Conservation (phyloP, 2,113 vertebrate genomes). For the Corythornis madagascariensis region DNA sequence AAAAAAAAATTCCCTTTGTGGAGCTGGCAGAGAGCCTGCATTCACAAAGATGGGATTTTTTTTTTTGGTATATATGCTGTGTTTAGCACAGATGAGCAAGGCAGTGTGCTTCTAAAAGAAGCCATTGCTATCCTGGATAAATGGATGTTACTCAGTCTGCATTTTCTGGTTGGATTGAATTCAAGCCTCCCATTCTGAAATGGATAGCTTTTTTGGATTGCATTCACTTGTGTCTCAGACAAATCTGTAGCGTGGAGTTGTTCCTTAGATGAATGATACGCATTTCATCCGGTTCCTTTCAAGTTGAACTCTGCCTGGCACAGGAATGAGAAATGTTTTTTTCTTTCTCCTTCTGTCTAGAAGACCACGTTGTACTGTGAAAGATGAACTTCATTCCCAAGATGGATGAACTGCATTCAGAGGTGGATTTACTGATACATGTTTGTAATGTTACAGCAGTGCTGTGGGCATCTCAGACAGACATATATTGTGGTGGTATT, state of each 20-base stretch:
- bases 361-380: background rate
- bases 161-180: constrained; percentile 36
- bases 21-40: constrained; percentile 41
- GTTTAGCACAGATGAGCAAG: background rate
- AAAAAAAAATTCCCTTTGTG: background rate
- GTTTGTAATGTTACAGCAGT: background rate
- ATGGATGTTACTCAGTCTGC: constrained; percentile 21
- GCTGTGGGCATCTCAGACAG: background rate
- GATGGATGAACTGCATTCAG: background rate
- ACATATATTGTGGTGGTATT: background rate
- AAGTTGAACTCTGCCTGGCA: constrained; percentile 7
- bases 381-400: constrained; percentile 31
- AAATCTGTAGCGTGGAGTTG: constrained; percentile 21
- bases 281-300: constrained; percentile 38
- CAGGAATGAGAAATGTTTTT: constrained; percentile 18
- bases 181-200: constrained; percentile 54
- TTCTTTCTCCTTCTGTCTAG: constrained; percentile 17
- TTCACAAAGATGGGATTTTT: background rate
- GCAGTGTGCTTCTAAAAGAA: background rate
- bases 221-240: constrained; percentile 38
- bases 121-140: background rate
- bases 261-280: constrained; percentile 36
- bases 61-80: background rate
- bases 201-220: constrained; percentile 23
- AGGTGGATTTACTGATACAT: background rate